These are phyloP conservation scores for Zosterops japonicus DNA, from an alignment of 2,113 vertebrate species.

Conservation along the genomic window DNA sequence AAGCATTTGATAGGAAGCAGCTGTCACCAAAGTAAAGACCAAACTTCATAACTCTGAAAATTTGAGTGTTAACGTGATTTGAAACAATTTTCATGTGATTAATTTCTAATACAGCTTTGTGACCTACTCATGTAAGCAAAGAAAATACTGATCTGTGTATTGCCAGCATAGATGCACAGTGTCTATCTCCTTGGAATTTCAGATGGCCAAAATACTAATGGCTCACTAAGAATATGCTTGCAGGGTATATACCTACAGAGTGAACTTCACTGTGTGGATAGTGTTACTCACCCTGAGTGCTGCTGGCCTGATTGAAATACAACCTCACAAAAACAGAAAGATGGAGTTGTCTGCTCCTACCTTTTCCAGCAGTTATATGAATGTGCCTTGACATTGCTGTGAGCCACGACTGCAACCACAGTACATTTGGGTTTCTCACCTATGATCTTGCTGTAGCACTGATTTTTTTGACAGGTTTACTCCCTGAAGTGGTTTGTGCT, in stretches of 20 bases:
- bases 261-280: not conserved
- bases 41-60: not conserved
- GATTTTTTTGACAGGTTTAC: not conserved
- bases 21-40: not conserved
- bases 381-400: not conserved
- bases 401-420: fast-evolving
- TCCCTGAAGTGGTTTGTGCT: not conserved
- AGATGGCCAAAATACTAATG: not conserved
- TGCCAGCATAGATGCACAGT: not conserved
- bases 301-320: not conserved
- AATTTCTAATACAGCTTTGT: not conserved
- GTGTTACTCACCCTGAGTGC: not conserved
- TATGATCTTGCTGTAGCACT: not conserved
- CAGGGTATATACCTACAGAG: not conserved
- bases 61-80: not conserved
- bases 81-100: not conserved
- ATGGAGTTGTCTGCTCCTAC: not conserved
- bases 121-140: not conserved
- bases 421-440: not conserved
- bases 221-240: not conserved
- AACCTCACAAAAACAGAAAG: not conserved
- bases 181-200: not conserved
- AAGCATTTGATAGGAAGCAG: not conserved
- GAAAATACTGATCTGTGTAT: not conserved
- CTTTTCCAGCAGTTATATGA: not conserved